Base-by-base conservation (phyloP, 2,888 invertebrate genomes). In the Dryocosmus kuriphilus region DNA sequence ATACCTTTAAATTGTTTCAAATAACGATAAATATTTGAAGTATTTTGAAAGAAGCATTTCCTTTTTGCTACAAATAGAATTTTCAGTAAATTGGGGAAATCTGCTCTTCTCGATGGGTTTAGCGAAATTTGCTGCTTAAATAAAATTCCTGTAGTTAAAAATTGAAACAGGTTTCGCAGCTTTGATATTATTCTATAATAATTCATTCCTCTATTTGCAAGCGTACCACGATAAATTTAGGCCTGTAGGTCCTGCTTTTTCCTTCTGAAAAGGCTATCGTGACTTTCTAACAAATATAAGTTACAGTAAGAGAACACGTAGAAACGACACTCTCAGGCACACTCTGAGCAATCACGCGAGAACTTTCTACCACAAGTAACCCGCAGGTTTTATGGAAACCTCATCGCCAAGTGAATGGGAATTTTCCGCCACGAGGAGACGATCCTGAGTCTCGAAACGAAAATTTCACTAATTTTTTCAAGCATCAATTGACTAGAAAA, bases 231-330 rank as follows among this genome's bases (percentile, higher is more conserved):
- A 71, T 67, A 67, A 67, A 67, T 67, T 46, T 67, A 71, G 71
- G 32, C 71, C 71, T 51, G 16, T 30, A 55, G 30, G 71, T 71
- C 51, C 51, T 71, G 51, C 46, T n/a, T 71, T 51, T 71, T 30
- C n/a, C 51, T n/a, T 41, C 32, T 51, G 46, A 8, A 71, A 24
- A 71, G 51, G 8, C 51, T 5, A 51, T 30, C 30, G 51, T 11
- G 51, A 71, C 67, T 30, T 46, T 71, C 67, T 46, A 71, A 71
- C 46, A 46, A 51, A 71, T 41, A 71, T 71, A 71, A 71, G 46
- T 71, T 71, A n/a, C 46, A 71, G 14, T 71, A 71, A n/a, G 32
- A 55, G 71, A 71, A 71, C 71, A 71, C 67, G 67, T 71, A 71
- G 46, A 46, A 46, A 71, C 67, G 51, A 51, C 71, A 51, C 30